phyloP scores from a whole-genome alignment of 2,797 vertebrate species.

The Perodicticus potto region DNA sequence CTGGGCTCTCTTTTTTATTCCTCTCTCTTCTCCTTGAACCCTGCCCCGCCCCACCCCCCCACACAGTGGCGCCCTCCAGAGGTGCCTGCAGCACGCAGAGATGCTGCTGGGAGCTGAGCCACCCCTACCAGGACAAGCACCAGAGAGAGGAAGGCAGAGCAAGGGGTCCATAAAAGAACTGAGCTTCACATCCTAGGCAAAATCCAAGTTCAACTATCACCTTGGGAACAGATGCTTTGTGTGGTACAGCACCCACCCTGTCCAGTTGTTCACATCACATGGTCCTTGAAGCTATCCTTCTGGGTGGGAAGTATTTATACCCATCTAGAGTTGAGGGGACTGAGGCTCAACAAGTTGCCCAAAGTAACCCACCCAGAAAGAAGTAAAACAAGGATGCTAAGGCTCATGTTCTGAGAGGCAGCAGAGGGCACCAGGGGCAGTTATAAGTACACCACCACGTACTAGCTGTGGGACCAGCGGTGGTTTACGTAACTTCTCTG shows the following conservation, averaged over 20 bases:
- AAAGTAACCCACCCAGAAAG: background rate
- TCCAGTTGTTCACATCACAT: background rate
- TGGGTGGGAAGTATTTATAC: background rate
- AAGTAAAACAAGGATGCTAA: background rate
- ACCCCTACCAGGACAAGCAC: background rate
- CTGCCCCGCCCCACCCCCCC: too few species aligned
- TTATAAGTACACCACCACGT: background rate
- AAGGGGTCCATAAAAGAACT: background rate
- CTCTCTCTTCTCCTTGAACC: background rate
- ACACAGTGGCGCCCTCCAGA: accelerated
- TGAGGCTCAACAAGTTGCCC: background rate
- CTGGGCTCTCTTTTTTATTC: background rate
- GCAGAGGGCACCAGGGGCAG: background rate
- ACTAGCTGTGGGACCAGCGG: background rate
- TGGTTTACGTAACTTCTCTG: background rate
- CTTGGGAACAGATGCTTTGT: background rate
- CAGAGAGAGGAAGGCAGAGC: background rate
- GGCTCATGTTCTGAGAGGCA: background rate
- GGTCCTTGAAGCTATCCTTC: background rate
- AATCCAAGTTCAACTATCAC: background rate
- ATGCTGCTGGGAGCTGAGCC: background rate
- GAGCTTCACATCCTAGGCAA: background rate
- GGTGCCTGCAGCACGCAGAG: background rate
- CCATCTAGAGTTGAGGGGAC: background rate
- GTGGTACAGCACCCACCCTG: accelerated